Evolutionary conservation across 2,113 vertebrate genomes (phyloP).

Genomic region (Erythrolamprus reginae): DNA sequence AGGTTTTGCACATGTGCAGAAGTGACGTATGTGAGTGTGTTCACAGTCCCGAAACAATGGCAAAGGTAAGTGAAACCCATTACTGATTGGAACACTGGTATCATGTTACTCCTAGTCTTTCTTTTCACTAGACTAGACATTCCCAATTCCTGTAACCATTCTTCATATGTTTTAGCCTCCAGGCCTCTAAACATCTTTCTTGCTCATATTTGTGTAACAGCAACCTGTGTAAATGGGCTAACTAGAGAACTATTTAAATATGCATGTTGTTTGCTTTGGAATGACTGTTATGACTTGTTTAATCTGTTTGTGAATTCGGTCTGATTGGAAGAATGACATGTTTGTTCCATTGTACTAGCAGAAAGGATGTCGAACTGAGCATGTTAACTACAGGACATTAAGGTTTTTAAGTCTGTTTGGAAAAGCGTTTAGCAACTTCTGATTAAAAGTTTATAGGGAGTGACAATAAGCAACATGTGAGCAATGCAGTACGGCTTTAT

Average conservation of each 20-base stretch:
- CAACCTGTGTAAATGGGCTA: background rate
- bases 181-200: background rate
- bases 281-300: background rate
- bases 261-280: background rate
- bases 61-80: too few relatives aligned
- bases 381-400: background rate
- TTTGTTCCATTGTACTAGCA: background rate
- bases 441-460: background rate
- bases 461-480: background rate
- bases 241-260: background rate
- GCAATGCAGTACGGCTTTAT: background rate
- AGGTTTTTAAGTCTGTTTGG: background rate
- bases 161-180: background rate
- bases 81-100: background rate
- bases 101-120: background rate
- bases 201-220: background rate
- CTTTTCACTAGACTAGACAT: background rate
- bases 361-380: background rate
- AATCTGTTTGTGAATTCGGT: background rate
- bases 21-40: too few relatives aligned
- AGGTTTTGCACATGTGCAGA: too few relatives aligned
- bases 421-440: background rate
- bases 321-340: background rate
- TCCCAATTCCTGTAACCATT: background rate
- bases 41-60: too few relatives aligned